Evolutionary conservation across 2,113 vertebrate species (phyloP), one percentile per base, ranked within the genome.

Genomic region (Dryoscopus gambensis): DNA sequence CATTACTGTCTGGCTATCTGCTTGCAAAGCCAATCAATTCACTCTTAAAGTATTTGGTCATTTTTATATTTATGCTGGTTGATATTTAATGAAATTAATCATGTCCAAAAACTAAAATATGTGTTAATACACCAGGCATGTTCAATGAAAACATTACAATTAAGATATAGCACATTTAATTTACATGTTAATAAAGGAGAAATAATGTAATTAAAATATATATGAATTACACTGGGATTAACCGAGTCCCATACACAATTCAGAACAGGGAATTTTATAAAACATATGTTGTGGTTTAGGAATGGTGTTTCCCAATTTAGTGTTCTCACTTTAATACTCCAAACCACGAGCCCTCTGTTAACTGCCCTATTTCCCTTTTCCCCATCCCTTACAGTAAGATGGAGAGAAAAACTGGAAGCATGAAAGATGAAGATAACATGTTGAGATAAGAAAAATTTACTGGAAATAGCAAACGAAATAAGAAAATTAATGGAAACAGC

Each of bases 371-470:
- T 76, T 39, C 17, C 11, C 9, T 30, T 8, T 21, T 52, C 30
- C 11, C 11, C 0, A 1, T 49, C 21, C 40, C 70, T 31, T 47
- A 17, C 0, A 1, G 40, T 21, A 35, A 53, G 17, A 47, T 7
- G n/a, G 21, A 76, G 21, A 62, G 23, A 11, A 68, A 53, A 62
- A 62, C 5, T 42, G 13, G 25, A 62, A 40, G 28, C 37, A 27
- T 8, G 31, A 57, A 74, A 65, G 22, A 23, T 19, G 46, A 75
- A 60, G 53, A 52, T n/a, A 23, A 52, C 10, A 59, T 30, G 5
- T 4, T 69, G 30, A 75, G 24, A 40, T 25, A 83, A 47, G 40
- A 83, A 35, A 17, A 62, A 62, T 55, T 76, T 53, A 23, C n/a
- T 62, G 55, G 30, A 83, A 76, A 60, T 7, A 27, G 5, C 22